Conservation (phyloP, 2,797 vertebrate species). For the Lycodopsis pacificus region DNA sequence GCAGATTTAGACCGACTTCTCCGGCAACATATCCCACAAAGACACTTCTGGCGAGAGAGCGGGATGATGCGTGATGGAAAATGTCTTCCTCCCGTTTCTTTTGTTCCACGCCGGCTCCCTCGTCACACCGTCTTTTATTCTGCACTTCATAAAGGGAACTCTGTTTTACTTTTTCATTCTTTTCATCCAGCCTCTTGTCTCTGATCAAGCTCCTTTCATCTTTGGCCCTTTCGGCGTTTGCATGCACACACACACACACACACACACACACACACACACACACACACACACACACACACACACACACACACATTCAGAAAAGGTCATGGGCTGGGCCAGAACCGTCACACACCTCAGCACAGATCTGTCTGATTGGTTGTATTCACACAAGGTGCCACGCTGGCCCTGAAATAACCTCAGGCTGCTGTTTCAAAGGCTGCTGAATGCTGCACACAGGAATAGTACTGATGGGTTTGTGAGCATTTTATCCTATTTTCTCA, state of each 20-base stretch:
- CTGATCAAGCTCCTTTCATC: slow-evolving; percentile 52
- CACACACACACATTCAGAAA: slow-evolving; percentile 17
- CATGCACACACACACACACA: neutral
- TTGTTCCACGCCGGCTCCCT: slow-evolving; percentile 29
- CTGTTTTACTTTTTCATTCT: slow-evolving; percentile 38
- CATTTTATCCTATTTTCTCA: neutral
- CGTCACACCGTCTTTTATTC: slow-evolving; percentile 24
- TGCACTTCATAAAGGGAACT: slow-evolving; percentile 8
- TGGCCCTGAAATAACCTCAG: slow-evolving; percentile 45
- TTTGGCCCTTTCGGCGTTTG: slow-evolving; percentile 32
- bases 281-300: neutral
- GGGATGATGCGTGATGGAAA: neutral
- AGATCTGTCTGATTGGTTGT: slow-evolving; percentile 54
- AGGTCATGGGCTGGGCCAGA: slow-evolving; percentile 50
- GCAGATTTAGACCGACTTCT: neutral
- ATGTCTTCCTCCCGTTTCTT: slow-evolving; percentile 28
- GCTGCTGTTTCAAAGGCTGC: slow-evolving; percentile 26
- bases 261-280: neutral
- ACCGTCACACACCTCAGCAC: slow-evolving; percentile 35
- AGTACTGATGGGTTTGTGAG: neutral
- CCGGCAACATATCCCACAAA: neutral
- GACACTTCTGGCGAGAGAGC: neutral
- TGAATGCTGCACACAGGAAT: neutral
- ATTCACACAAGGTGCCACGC: slow-evolving; percentile 37
- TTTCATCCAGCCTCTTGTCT: slow-evolving; percentile 24